Evolutionary conservation across 2,113 vertebrate genomes (phyloP), one percentile per base, ranked within the genome.

Genomic region (Tiliqua scincoides): DNA sequence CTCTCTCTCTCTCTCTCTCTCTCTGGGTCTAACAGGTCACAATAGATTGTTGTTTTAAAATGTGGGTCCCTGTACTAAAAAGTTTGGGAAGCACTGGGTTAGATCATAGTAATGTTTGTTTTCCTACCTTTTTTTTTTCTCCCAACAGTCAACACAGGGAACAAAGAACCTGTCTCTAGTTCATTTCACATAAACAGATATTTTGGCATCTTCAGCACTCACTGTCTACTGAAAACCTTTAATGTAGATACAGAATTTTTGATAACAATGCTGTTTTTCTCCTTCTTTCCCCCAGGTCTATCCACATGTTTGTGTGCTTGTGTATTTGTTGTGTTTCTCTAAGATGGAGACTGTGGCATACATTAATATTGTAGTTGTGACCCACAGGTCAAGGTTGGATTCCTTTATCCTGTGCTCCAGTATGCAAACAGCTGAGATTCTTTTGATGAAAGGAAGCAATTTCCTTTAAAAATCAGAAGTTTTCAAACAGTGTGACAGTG

Each of bases 151-250:
- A 92, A 87, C 90, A 72, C 72, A 91, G 91, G 85, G 79, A 93
- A 93, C 25, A 92, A 87, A 95, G 32, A 62, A 76, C 82, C 72
- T 90, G 72, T 90, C 80, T 90, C 1, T 4, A 12, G 0, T 89
- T 90, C 71, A 52, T 85, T 93, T 88, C 63, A 84, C 20, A 79
- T 70, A 82, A 93, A 63, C 62, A 90, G 70, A 79, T 68, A 85
- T 86, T 52, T 54, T 94, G 93, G 91, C 87, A 89, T 76, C 14
- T 65, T 93, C 35, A 87, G 79, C 92, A 91, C 63, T 92, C 61
- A 30, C 71, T 91, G 77, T 89, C 88, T 91, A 3, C 4, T 59
- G 88, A 48, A 23, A 85, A 77, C 84, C 89, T 92, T 87, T 94
- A 40, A 90, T 91, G 54, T 90, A 32, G 6, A 0, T 0, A 7